These are phyloP conservation scores for Astropecten irregularis DNA, from an alignment of 53 echinoderm and acorn worm genomes.

Conservation along the genomic window DNA sequence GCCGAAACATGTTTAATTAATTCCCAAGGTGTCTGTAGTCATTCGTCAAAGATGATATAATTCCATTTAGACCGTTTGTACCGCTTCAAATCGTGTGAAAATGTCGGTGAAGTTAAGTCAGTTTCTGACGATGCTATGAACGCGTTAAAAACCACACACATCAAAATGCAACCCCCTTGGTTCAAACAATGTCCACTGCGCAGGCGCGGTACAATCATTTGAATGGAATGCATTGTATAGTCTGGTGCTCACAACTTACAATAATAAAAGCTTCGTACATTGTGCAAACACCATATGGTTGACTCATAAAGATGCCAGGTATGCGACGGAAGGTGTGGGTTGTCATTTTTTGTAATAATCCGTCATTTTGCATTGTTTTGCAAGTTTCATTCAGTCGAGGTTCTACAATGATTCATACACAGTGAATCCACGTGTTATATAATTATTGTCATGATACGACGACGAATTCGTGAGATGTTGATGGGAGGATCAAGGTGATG, in stretches of 20 bases:
- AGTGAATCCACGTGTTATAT: no score
- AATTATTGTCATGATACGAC: no score
- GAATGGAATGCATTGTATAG: slow-evolving; percentile 66
- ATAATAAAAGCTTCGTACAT: background rate
- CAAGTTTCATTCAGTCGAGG: no score
- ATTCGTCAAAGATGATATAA: background rate
- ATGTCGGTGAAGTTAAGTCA: background rate
- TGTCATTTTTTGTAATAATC: no score
- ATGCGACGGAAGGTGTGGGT: slow-evolving; percentile 7
- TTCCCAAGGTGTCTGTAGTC: background rate
- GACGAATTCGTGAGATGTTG: no score
- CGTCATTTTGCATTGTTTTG: no score
- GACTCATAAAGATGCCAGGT: background rate
- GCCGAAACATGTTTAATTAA: slow-evolving; percentile 60
- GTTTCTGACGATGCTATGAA: background rate
- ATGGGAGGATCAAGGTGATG: no score
- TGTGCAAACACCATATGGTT: no score
- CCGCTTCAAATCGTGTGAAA: background rate
- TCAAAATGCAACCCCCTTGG: background rate
- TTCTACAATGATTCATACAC: no score
- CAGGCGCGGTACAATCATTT: slow-evolving; percentile 63
- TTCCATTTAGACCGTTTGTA: slow-evolving; percentile 1
- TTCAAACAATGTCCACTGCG: slow-evolving; percentile 24
- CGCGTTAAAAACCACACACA: background rate
- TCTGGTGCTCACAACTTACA: slow-evolving; percentile 1